Evolutionary conservation across 2,888 invertebrate species (phyloP), one percentile per base, ranked within the genome.

Genomic region (Monoplex corrugatus): DNA sequence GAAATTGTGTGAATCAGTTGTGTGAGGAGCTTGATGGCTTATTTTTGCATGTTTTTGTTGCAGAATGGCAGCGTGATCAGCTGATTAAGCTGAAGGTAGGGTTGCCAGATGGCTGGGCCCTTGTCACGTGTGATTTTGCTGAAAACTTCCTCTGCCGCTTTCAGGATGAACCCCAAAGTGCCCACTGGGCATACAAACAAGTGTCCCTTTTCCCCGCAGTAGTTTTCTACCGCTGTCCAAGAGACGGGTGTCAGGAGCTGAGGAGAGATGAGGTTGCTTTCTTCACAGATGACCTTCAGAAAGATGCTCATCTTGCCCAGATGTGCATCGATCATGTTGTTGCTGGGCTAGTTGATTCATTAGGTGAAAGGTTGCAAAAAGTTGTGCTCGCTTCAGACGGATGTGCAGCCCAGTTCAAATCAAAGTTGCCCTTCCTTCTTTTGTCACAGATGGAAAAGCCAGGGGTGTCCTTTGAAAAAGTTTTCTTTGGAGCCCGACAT

Each of bases 101-200:
- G 2, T n/a, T 89, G 2, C 89, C 86, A 40, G 82, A 86, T 28
- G 82, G 78, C 2, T 86, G 89, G 89, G 89, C 82, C 23, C 19
- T 89, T 28, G 57, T 78, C 10, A 85, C 85, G 19, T 3, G 57
- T 2, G 89, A 89, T 28, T 89, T 87, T 87, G 87, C 89, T 16
- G 89, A 89, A 82, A 89, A 83, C 44, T 89, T 87, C 40, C 75
- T 87, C 23, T 87, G 87, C 40, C 19, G n/a, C n/a, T 72, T 83
- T 50, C 89, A 87, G n/a, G 84, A 89, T n/a, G 63, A 89, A 44
- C 83, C 85, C 1, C 89, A 89, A 57, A 83, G 72, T 32, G 87
- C 89, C 23, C 86, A 89, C 35, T 89, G 45, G 87, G 87, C 82
- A 19, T 85, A 89, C 63, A 72, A 38, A 38, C 89, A 89, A 40